Evolutionary conservation across 2,797 vertebrate genomes (phyloP).

Genomic region (Leptoclinus maculatus): DNA sequence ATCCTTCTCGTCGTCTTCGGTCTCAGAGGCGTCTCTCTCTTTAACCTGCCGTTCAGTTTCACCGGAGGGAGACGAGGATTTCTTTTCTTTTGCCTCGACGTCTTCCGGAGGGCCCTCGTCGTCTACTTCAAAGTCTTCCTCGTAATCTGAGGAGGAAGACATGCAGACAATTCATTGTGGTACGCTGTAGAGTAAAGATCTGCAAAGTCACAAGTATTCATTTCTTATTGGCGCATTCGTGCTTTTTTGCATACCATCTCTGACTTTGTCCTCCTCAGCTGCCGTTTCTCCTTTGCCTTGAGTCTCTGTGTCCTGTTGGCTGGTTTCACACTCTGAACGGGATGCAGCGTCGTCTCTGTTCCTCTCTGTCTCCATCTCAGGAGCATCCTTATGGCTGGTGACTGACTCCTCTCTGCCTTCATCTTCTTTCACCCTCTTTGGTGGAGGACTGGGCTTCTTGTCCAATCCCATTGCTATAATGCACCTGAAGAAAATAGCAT

Average conservation of each 20-base stretch:
- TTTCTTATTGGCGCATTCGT: background rate
- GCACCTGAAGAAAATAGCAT: slow-evolving; percentile 82
- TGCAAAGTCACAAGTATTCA: background rate
- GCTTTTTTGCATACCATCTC: slow-evolving; percentile 74
- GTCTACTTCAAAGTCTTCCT: slow-evolving; percentile 95
- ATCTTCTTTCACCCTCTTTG: slow-evolving; percentile 77
- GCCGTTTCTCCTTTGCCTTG: slow-evolving; percentile 38
- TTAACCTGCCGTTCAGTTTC: slow-evolving; percentile 64
- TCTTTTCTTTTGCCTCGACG: slow-evolving; percentile 66
- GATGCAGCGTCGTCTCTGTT: background rate
- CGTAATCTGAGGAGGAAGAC: slow-evolving; percentile 86
- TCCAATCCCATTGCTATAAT: slow-evolving; percentile 92
- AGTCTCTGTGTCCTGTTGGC: slow-evolving; percentile 36
- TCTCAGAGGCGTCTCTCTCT: slow-evolving; percentile 73
- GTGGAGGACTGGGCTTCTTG: slow-evolving; percentile 86
- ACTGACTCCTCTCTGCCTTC: slow-evolving; percentile 45
- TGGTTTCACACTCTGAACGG: slow-evolving; percentile 43
- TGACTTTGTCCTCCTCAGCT: slow-evolving; percentile 58
- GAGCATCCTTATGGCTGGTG: slow-evolving; percentile 42
- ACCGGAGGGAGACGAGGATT: slow-evolving; percentile 68
- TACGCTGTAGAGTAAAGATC: background rate
- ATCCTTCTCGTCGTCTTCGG: slow-evolving; percentile 77
- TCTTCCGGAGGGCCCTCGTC: slow-evolving; percentile 85
- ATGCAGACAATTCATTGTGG: background rate
- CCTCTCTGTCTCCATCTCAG: slow-evolving; percentile 42